Base-by-base conservation (phyloP, 2,797 vertebrate species). In the Tarsius wallacei region DNA sequence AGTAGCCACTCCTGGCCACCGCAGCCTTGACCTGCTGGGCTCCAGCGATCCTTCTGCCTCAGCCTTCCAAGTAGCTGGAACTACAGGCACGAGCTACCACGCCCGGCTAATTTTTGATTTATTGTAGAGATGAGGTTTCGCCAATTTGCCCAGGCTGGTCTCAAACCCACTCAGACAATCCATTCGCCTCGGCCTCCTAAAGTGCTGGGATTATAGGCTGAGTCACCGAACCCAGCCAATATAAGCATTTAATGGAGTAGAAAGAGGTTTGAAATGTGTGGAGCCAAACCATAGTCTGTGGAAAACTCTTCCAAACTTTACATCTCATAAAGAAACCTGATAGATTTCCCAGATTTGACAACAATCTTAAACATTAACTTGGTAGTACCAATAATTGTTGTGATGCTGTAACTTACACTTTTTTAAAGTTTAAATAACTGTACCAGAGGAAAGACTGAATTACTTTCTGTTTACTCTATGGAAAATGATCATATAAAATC, bases 351-450 rank as follows among this genome's bases (percentile, higher is more conserved):
- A 86, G 42, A 87, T 71, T 84, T 36, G 68, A 88, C 42, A 90
- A 68, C 16, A 55, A 63, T 57, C 36, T 86, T 74, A 81, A 94
- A 66, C 21, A 88, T 31, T 78, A 24, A 71, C 33, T 89, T 66
- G 28, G 13, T n/a, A 81, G 74, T 82, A 78, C 77, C 53, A 63
- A n/a, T 71, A 88, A 61, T 55, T 80, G 51, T 55, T 80, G 51
- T 28, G 55, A 42, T 47, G 2, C 59, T 66, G 2, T 82, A 87
- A 92, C 63, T 77, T 36, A 81, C 51, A 74, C 6, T 51, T 93
- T 91, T 83, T 68, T 28, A 51, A 91, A 93, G n/a, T 92, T 92
- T 90, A 63, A 89, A 86, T 14, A 73, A 87, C 70, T n/a, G 59
- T 19, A 14, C 22, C 49, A 78, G 57, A 96, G 47, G 33, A 94